Evolutionary conservation across 2,113 vertebrate species (phyloP), one percentile per base, ranked within the genome.

Genomic region (Synchiropus splendidus): DNA sequence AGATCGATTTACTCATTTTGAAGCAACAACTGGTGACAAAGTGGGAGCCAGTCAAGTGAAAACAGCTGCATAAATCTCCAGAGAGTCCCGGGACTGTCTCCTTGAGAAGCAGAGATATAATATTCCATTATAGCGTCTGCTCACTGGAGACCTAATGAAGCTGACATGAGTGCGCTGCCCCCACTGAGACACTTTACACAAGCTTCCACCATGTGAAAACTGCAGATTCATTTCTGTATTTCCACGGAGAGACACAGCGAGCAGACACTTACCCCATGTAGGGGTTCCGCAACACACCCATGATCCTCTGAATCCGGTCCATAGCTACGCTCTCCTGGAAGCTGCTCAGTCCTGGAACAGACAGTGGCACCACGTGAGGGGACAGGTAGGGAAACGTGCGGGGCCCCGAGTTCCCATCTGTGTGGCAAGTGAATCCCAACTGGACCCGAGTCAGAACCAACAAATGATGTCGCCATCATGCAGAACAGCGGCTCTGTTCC

Each of bases 251-350:
- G 21, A 27, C n/a, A n/a, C n/a, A 27, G 21, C 21, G 48, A 52
- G n/a, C n/a, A n/a, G n/a, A n/a, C 59, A 74, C 78, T 72, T 59
- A 88, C 85, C 86, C 84, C 71, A 82, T 79, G 54, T 62, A 75
- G 9, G 83, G 86, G 62, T 86, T 86, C 67, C 80, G 83, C 50
- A 88, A 69, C 17, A 88, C 83, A 30, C 86, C 86, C 83, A 88
- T 83, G 69, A 88, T 88, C 74, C 86, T 86, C 63, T 87, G 85
- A 46, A 88, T 86, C 50, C 86, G 57, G 73, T 88, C 86, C 79
- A 86, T 85, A 41, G 86, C 86, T 46, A 88, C 84, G 13, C 84
- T 88, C 76, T 88, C 83, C 63, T 88, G 86, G 68, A 88, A 86
- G 76, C 75, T 85, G 82, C 80, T 87, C 67, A 88, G 82, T 61